These are phyloP conservation scores for Hemistola chrysoprasaria DNA, from an alignment of 2,888 invertebrate species.

Conservation along the genomic window DNA sequence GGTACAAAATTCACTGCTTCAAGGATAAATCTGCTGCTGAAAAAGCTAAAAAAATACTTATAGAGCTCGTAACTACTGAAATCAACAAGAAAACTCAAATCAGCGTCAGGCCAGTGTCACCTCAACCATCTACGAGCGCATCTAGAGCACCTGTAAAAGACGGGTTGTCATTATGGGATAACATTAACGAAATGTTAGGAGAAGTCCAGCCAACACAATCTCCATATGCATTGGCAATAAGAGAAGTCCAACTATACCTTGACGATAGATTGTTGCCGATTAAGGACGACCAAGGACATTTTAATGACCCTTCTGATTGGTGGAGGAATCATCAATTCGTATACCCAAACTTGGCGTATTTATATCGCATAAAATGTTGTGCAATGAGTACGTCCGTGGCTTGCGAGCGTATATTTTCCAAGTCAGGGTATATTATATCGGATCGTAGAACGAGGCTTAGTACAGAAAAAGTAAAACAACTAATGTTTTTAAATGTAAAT, in stretches of 20 bases:
- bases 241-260: slow-evolving; percentile 25
- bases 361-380: slow-evolving; percentile 14
- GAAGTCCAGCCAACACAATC: slow-evolving; percentile 1
- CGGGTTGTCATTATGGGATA: slow-evolving; percentile 2
- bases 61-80: slow-evolving; percentile 3
- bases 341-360: slow-evolving; percentile 24
- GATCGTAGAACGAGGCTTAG: slow-evolving; percentile 17
- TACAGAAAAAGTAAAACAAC: slow-evolving; percentile 19
- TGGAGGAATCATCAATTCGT: slow-evolving; percentile 25
- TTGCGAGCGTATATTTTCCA: slow-evolving; percentile 24
- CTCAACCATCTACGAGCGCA: slow-evolving; percentile 1
- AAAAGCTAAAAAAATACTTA: slow-evolving; percentile 19
- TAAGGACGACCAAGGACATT: slow-evolving; percentile 16
- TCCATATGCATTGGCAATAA: slow-evolving; percentile 14
- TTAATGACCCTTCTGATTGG: slow-evolving; percentile 25
- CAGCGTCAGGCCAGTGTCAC: not conserved
- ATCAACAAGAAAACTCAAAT: slow-evolving; percentile 2
- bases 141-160: not conserved
- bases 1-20: slow-evolving; percentile 22
- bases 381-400: slow-evolving; percentile 22
- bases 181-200: slow-evolving; percentile 2
- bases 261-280: slow-evolving; percentile 21
- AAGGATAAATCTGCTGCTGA: slow-evolving; percentile 16
- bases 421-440: slow-evolving; percentile 19
- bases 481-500: slow-evolving; percentile 21